A percentile compares a stretch with the other conserved stretches of the same genome.
Evolutionary conservation across 1,140 invertebrate species (phyloP).

Genomic region (Dendrolimus punctatus): DNA sequence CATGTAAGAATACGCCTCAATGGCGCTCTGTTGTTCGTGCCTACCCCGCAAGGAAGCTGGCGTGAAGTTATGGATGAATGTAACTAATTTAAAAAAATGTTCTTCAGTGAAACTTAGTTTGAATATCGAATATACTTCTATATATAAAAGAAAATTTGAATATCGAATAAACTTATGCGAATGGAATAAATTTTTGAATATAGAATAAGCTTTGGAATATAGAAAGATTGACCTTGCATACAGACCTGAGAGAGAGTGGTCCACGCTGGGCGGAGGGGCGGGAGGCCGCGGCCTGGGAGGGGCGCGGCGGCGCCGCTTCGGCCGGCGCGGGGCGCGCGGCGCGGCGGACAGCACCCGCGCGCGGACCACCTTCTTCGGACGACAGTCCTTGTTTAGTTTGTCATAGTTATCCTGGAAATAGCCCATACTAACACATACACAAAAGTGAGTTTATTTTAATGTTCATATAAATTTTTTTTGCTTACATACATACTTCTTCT

Average conservation of each 20-base stretch:
- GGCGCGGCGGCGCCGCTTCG: slow-evolving; percentile 75
- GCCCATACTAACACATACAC: neutral
- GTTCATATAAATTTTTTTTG: too few species aligned
- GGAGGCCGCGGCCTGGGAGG: slow-evolving; percentile 49
- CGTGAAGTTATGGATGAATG: too few species aligned
- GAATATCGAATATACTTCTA: too few species aligned
- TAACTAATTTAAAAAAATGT: too few species aligned
- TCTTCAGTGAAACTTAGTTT: too few species aligned
- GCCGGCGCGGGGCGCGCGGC: slow-evolving; percentile 80
- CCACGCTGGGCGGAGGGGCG: slow-evolving; percentile 11
- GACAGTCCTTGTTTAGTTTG: slow-evolving; percentile 79
- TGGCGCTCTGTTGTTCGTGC: too few species aligned
- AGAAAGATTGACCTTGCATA: neutral
- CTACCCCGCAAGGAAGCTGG: too few species aligned
- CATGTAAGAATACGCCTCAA: too few species aligned
- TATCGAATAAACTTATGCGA: too few species aligned
- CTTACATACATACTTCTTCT: too few species aligned
- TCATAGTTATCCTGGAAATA: slow-evolving; percentile 80
- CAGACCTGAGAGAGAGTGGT: slow-evolving; percentile 32
- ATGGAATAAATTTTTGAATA: too few species aligned
- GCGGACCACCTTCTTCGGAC: slow-evolving; percentile 84
- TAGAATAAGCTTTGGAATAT: too few species aligned
- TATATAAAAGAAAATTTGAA: neutral
- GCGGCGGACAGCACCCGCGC: slow-evolving; percentile 83
- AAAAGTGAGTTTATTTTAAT: neutral